These are phyloP conservation scores for Tridacna crocea DNA, from an alignment of 2,888 invertebrate species.

Conservation along the genomic window DNA sequence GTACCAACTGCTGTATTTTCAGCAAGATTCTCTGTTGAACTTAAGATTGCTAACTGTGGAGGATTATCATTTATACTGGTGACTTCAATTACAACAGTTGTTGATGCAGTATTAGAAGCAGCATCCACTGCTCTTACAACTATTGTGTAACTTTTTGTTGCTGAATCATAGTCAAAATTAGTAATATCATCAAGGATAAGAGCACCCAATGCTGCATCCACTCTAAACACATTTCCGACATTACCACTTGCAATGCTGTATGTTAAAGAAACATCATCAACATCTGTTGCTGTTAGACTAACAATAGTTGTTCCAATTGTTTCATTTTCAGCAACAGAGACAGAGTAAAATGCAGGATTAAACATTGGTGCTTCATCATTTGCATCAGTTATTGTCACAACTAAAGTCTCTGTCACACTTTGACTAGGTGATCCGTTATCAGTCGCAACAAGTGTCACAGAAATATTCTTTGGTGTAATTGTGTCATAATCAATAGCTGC, in stretches of 20 bases:
- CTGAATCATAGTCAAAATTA: slow-evolving; percentile 73
- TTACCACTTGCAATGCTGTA: slow-evolving; percentile 52
- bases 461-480: slow-evolving; percentile 68
- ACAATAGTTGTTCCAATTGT: slow-evolving; percentile 83
- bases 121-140: slow-evolving; percentile 86
- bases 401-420: slow-evolving; percentile 88
- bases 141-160: slow-evolving; percentile 58
- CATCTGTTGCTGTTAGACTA: slow-evolving; percentile 56
- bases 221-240: slow-evolving; percentile 57
- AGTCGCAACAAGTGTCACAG: slow-evolving; percentile 62
- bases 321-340: slow-evolving; percentile 95
- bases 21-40: slow-evolving; percentile 51
- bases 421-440: slow-evolving; percentile 59
- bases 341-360: slow-evolving; percentile 95
- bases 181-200: slow-evolving; percentile 65
- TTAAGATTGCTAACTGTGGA: slow-evolving; percentile 57
- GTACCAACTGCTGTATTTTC: slow-evolving; percentile 58
- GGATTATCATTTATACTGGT: slow-evolving; percentile 67
- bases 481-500: slow-evolving; percentile 68
- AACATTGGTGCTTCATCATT: slow-evolving; percentile 97
- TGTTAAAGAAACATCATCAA: slow-evolving; percentile 57
- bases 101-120: slow-evolving; percentile 58
- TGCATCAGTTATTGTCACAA: slow-evolving; percentile 96
- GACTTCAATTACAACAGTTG: slow-evolving; percentile 63
- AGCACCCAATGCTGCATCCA: slow-evolving; percentile 61